phyloP scores from a whole-genome alignment of 2,113 vertebrate genomes.

The Empidonax alnorum region DNA sequence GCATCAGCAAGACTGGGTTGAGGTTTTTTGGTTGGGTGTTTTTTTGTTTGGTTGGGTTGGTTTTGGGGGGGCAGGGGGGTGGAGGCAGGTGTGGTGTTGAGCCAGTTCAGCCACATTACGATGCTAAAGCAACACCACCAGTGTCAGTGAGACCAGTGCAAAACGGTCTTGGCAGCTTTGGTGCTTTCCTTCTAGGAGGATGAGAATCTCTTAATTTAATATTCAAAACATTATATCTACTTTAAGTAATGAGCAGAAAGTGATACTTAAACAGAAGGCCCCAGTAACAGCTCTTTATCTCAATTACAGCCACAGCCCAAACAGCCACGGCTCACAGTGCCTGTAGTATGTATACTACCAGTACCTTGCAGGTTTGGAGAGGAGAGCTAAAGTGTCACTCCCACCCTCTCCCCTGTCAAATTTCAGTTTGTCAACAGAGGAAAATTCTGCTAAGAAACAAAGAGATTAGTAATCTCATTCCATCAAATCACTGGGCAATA shows the following conservation, averaged over 20 bases:
- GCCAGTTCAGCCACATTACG: background rate
- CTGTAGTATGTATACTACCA: background rate
- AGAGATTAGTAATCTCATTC: background rate
- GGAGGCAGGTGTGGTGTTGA: background rate
- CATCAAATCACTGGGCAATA: background rate
- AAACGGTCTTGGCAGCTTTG: background rate
- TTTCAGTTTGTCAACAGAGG: background rate
- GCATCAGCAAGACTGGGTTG: background rate
- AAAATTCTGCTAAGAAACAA: background rate
- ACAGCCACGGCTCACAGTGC: background rate
- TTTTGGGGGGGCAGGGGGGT: background rate
- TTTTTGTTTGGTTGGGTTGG: background rate
- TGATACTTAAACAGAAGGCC: background rate
- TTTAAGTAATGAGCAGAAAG: background rate
- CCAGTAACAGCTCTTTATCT: background rate
- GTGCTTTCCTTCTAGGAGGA: background rate
- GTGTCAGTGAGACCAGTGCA: background rate
- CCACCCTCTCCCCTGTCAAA: background rate
- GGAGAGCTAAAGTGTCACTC: background rate
- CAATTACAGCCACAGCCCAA: background rate
- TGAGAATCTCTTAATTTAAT: background rate
- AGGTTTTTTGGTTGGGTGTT: accelerated
- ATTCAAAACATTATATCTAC: background rate
- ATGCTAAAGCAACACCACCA: background rate
- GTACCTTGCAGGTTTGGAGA: background rate